Base-by-base conservation (phyloP, 2,888 invertebrate species). In the Amphipoea oculea region DNA sequence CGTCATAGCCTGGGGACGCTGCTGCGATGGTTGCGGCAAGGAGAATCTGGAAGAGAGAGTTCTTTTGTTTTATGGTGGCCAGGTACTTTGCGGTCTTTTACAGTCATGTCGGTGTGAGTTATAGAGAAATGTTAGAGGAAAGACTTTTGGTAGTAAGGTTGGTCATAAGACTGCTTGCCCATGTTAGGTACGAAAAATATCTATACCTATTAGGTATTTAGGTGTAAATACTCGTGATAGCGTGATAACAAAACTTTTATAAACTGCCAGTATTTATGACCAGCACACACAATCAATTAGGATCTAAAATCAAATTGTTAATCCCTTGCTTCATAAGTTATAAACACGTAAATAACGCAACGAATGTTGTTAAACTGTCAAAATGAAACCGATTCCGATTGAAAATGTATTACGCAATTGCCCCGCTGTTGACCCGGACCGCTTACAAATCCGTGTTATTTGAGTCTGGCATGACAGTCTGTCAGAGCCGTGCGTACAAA, bases 41-140 rank as follows among this genome's bases (percentile, higher is more conserved):
- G 17, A 90, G 66, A 36, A 88, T 72, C 89, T 89, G 83, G 4
- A 87, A 89, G 14, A 62, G 14, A 80, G 7, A 57, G 17, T 23
- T 65, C 17, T 73, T 67, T 79, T 71, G 12, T 71, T 48, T 76
- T 62, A 76, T 87, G 36, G 1, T 73, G 4, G 4, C 57, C 29
- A 76, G 51, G 68, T 74, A 73, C 45, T 69, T 67, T 51, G 0
- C 0, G 5, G 0, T 36, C 17, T 23, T n/a, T 2, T 40, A n/a
- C 12, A 6, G 23, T 65, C 65, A 20, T 23, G 40, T n/a, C 4
- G 20, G 7, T 51, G 0, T 20, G 29, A 36, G 17, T 23, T 70
- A 57, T 57, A 12, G 14, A 36, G 14, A 23, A 48, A 36, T 7
- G 51, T 69, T 12, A 11, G 6, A 29, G 12, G 11, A 29, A 29